Percentiles rank a stretch among this genome's conserved stretches.
These are phyloP conservation scores for Choloepus didactylus DNA, from an alignment of 2,797 vertebrate genomes.

Conservation along the genomic window DNA sequence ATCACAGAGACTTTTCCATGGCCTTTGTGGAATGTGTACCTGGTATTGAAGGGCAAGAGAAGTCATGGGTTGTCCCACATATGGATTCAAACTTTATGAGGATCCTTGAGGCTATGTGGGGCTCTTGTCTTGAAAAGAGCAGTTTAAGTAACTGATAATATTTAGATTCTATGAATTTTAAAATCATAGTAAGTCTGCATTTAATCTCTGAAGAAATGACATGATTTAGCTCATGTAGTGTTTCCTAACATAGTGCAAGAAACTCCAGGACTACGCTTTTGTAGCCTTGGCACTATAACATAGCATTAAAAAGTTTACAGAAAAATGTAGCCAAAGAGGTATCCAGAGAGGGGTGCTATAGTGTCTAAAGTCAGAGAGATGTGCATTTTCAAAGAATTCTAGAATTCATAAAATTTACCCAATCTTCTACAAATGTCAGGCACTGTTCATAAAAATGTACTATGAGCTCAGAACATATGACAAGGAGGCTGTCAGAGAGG, in stretches of 20 bases:
- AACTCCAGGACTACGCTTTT: not conserved
- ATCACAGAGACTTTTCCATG: not conserved
- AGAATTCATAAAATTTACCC: not conserved
- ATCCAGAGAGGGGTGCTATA: no score
- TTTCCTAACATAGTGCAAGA: not conserved
- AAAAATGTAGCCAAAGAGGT: not conserved
- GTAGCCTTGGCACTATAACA: not conserved
- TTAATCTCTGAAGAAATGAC: not conserved
- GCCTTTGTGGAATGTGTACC: not conserved
- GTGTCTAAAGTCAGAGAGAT: not conserved
- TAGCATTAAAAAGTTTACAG: not conserved
- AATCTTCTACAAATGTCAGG: not conserved
- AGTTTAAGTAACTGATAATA: not conserved
- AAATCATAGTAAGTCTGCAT: not conserved
- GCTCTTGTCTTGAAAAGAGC: not conserved
- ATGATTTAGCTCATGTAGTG: not conserved
- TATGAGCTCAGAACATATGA: not conserved
- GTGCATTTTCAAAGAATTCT: not conserved
- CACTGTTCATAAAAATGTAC: not conserved
- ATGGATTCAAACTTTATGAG: not conserved
- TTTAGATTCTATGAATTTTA: not conserved
- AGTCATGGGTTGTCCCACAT: not conserved
- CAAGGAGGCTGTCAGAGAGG: not conserved
- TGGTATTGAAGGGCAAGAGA: not conserved
- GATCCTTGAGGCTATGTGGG: not conserved